Conservation (phyloP, 1,140 invertebrate genomes). For the Drosophila tristis region DNA sequence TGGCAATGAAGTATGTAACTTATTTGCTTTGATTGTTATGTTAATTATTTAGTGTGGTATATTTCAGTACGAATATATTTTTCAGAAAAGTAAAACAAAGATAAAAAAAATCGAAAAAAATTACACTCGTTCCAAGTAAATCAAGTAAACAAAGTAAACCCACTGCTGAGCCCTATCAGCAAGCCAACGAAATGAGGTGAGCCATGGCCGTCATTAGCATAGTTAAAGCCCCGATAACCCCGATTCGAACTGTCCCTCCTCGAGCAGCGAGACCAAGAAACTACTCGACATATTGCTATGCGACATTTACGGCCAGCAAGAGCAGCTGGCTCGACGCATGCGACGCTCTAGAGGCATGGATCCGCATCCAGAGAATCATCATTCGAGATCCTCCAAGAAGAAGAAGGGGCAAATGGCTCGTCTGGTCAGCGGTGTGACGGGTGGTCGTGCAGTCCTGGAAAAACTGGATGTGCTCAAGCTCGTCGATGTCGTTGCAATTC, state of each 20-base stretch:
- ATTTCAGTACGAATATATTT: constrained; percentile 13
- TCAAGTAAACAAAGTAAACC: background rate
- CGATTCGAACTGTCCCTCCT: background rate
- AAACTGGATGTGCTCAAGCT: constrained; percentile 42
- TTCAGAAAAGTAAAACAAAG: constrained; percentile 26
- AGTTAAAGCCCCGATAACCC: constrained; percentile 20
- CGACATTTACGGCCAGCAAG: constrained; percentile 76
- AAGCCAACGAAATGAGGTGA: constrained; percentile 68
- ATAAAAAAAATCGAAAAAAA: constrained; percentile 9
- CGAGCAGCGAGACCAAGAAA: constrained; percentile 57
- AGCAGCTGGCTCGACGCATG: constrained; percentile 36
- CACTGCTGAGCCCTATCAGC: constrained; percentile 35
- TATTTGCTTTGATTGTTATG: constrained; percentile 48
- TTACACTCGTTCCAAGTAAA: constrained; percentile 24
- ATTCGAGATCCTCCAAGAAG: constrained; percentile 1
- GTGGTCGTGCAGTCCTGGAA: constrained; percentile 28
- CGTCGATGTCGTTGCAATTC: constrained; percentile 64
- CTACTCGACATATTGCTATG: constrained; percentile 67
- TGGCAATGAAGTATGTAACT: background rate
- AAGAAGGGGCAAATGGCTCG: constrained; percentile 18
- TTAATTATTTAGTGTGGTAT: constrained; percentile 34
- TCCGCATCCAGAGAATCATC: too few species aligned
- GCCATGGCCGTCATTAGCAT: constrained; percentile 52
- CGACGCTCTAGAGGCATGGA: constrained; percentile 10
- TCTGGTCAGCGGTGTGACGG: constrained; percentile 39